Percentiles rank a stretch among this genome's conserved stretches.
These are phyloP conservation scores for Dipodomys spectabilis DNA, from an alignment of 2,113 vertebrate species.

Conservation along the genomic window DNA sequence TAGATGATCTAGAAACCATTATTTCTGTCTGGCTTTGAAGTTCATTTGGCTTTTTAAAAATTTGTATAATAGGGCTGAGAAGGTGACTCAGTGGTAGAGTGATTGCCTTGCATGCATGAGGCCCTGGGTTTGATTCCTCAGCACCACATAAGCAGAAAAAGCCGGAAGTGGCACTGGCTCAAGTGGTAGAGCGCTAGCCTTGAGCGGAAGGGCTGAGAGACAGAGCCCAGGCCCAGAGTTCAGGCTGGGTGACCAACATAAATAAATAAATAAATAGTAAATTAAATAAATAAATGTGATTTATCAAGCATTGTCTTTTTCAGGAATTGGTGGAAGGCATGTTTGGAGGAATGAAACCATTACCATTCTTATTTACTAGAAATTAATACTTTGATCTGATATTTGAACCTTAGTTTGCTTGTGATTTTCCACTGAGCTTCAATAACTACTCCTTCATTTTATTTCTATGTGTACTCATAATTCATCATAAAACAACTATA, in stretches of 20 bases:
- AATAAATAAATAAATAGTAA: no score
- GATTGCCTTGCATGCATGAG: no score
- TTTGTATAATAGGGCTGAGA: not conserved
- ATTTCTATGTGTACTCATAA: not conserved
- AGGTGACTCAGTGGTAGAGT: no score
- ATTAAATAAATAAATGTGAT: no score
- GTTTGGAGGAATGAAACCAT: not conserved
- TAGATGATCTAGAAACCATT: not conserved
- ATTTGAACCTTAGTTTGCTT: not conserved
- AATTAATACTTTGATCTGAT: not conserved
- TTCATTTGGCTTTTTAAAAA: not conserved
- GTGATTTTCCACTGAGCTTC: not conserved
- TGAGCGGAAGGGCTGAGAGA: no score
- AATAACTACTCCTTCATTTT: not conserved
- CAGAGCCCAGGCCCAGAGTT: no score
- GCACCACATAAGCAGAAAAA: no score
- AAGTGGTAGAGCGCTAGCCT: no score
- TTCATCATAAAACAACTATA: not conserved
- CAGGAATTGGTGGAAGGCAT: not conserved
- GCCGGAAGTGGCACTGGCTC: no score
- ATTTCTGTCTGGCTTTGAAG: not conserved
- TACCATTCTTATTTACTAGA: not conserved
- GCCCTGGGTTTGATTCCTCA: no score
- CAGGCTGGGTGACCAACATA: no score
- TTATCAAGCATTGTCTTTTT: not conserved